Evolutionary conservation across 2,797 vertebrate species (phyloP).

Genomic region (Coranthus polyacanthus): DNA sequence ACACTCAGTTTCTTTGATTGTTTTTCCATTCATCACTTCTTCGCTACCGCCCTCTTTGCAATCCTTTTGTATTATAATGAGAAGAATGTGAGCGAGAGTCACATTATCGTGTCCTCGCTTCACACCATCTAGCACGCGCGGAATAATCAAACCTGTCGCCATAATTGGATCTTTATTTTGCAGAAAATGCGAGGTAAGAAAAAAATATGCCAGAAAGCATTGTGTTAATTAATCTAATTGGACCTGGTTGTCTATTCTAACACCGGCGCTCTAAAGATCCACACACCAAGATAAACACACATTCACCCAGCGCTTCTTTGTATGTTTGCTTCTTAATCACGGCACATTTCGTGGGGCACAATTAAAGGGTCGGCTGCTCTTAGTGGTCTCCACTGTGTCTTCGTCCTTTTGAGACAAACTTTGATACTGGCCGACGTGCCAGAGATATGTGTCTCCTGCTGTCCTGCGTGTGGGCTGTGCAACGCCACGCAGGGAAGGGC

Average conservation of each 20-base stretch:
- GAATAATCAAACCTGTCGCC: constrained; percentile 34
- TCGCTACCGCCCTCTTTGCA: constrained; percentile 20
- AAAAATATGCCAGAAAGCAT: constrained; percentile 32
- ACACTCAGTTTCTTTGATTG: constrained; percentile 30
- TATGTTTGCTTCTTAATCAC: constrained; percentile 8
- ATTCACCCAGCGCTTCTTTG: constrained; percentile 1
- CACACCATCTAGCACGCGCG: constrained; percentile 3
- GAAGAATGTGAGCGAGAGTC: constrained; percentile 9
- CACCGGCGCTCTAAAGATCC: constrained; percentile 3
- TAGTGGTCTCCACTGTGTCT: constrained; percentile 14
- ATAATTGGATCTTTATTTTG: constrained; percentile 32
- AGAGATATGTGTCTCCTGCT: constrained; percentile 64
- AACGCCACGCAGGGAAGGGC: constrained; percentile 45
- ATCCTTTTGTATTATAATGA: not conserved
- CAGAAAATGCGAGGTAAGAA: constrained; percentile 33
- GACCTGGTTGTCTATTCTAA: constrained; percentile 7
- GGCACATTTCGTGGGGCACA: constrained; percentile 52
- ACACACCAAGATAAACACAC: constrained; percentile 33
- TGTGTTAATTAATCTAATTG: constrained; percentile 35
- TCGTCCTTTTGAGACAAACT: constrained; percentile 48
- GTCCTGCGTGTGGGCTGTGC: constrained; percentile 65
- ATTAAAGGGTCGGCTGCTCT: constrained; percentile 45
- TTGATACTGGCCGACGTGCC: constrained; percentile 46
- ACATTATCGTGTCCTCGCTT: constrained; percentile 21
- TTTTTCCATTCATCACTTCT: constrained; percentile 39